Base-by-base conservation (phyloP, 1,140 invertebrate genomes). In the Asobara japonica region DNA sequence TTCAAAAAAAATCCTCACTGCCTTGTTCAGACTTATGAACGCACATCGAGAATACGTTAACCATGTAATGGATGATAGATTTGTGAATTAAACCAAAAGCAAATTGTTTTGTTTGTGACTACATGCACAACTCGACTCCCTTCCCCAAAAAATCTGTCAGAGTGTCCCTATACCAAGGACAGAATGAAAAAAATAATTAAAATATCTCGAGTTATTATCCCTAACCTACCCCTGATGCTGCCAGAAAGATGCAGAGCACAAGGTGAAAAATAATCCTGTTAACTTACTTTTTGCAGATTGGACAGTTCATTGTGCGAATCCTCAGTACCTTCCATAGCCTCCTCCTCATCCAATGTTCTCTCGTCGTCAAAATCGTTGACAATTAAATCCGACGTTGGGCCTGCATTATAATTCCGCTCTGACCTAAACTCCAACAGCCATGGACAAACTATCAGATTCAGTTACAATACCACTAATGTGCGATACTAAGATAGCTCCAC, bases 341-440 rank as follows among this genome's bases (percentile, higher is more conserved):
- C 97, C 90, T 98, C 97, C 89, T 98, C 97, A 84, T 98, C 97
- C 80, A 98, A 83, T 56, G 97, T 98, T 82, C 94, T 90, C 85
- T 98, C 97, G 89, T 98, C 97, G 88, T 98, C 97, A 89, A 96
- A 98, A 88, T 98, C 96, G 92, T 98, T 95, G 70, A 98, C 92
- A 89, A 98, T 93, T 95, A 98, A 96, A 86, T 97, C 96, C 51
- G 91, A 91, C 33, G 90, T 88, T 38, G 92, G 91, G 82, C 92
- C 92, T 89, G 93, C 92, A 76, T 93, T 92, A 76, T 90, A 87
- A 83, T 88, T 87, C 75, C 81, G 81, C 79, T 86, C 84, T 70
- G 84, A 83, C 82, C 86, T 86, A 56, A 25, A 78, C 76, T 41
- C 33, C 68, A 33, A 60, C n/a, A 65, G 65, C 11, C 2, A 65